A percentile compares a stretch with the other conserved stretches of the same genome.
phyloP scores from a whole-genome alignment of 1,140 invertebrate species.

The Ylistrum balloti region DNA sequence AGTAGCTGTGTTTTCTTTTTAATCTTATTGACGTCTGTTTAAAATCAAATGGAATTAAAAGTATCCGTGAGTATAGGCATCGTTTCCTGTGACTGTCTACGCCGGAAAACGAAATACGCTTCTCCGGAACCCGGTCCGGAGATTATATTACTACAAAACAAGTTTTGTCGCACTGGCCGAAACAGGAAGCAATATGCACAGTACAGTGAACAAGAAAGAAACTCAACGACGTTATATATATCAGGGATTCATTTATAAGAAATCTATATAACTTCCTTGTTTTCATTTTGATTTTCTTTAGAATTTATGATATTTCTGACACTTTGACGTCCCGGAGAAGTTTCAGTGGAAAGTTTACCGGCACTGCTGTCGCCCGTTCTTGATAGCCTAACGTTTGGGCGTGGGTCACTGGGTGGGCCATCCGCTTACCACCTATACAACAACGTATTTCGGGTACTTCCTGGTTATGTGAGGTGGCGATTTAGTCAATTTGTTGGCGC shows the following conservation, averaged over 20 bases:
- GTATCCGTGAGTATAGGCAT: too few relatives aligned
- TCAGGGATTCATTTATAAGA: neutral
- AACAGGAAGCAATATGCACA: slow-evolving; percentile 9
- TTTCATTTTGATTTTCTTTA: neutral
- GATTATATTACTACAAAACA: slow-evolving; percentile 13
- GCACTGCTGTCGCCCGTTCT: neutral
- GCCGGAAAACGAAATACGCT: neutral
- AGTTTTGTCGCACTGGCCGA: neutral
- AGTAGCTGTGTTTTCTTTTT: too few relatives aligned
- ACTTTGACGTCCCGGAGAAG: neutral
- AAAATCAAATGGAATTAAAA: too few relatives aligned
- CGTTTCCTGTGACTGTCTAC: neutral
- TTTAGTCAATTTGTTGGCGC: neutral
- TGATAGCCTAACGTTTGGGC: neutral
- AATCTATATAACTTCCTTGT: neutral
- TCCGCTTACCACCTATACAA: neutral
- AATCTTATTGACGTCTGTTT: too few relatives aligned
- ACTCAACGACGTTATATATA: neutral
- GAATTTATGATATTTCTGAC: neutral
- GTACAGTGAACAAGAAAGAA: neutral
- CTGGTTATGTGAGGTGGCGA: neutral
- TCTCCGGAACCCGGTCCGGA: neutral
- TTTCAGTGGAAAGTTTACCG: neutral
- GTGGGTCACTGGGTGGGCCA: neutral
- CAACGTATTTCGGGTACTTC: neutral